Conservation (phyloP, 1,140 invertebrate genomes). For the Conus ventricosus region DNA sequence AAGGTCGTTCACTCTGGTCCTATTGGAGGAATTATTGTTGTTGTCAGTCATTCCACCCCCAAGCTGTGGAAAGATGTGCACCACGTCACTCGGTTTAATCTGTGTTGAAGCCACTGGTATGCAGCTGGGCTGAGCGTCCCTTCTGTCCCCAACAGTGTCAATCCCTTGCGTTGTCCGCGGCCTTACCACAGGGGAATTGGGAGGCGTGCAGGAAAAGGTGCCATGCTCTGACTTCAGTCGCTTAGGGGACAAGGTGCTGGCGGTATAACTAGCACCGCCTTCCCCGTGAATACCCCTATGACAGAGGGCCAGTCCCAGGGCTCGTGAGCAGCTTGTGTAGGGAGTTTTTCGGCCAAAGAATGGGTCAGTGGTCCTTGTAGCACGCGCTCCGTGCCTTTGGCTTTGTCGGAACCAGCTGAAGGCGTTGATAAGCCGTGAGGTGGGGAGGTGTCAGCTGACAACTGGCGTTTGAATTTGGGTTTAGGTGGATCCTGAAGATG, state of each 20-base stretch:
- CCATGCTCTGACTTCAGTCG: constrained; percentile 18
- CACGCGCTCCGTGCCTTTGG: not conserved
- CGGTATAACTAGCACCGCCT: not conserved
- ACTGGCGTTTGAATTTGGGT: constrained; percentile 39
- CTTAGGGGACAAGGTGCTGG: not conserved
- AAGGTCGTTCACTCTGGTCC: not conserved
- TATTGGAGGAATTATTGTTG: not conserved
- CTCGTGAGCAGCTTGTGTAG: not conserved
- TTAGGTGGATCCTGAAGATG: constrained; percentile 41
- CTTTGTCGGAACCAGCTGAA: not conserved
- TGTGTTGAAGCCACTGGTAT: not conserved
- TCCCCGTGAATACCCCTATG: not conserved
- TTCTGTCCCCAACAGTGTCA: not conserved
- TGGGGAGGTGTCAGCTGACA: constrained; percentile 37
- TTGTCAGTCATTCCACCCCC: not conserved
- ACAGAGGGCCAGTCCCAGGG: too few relatives aligned
- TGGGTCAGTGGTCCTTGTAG: not conserved
- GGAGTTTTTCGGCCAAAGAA: not conserved
- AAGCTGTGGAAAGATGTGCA: not conserved
- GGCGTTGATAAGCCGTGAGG: not conserved
- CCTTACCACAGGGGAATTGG: not conserved
- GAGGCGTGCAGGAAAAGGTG: not conserved
- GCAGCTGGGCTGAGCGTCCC: not conserved
- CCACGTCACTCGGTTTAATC: not conserved
- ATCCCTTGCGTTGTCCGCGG: not conserved